Conservation (phyloP, 2,888 invertebrate genomes). For the Hirtodrosophila trivittata region DNA sequence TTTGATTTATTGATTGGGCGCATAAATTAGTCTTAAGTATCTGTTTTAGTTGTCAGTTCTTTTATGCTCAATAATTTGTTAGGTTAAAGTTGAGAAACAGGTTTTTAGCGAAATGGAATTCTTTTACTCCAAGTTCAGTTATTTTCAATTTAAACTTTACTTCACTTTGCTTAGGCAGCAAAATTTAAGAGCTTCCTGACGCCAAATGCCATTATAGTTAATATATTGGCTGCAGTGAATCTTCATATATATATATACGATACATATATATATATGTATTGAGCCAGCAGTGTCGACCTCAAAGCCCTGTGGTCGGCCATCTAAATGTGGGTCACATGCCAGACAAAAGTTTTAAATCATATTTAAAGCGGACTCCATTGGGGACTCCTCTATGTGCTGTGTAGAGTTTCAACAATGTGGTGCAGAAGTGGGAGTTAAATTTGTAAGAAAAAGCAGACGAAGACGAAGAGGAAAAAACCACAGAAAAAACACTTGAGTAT, state of each 20-base stretch:
- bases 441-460: constrained; percentile 1
- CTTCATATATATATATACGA: constrained; percentile 18
- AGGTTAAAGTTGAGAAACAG: neutral
- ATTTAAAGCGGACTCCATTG: constrained; percentile 62
- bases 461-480: constrained; percentile 41
- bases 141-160: constrained; percentile 27
- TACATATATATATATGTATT: constrained; percentile 12
- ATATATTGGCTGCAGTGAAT: constrained; percentile 61
- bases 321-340: constrained; percentile 62
- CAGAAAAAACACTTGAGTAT: constrained; percentile 63
- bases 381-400: neutral
- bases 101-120: neutral
- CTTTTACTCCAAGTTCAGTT: constrained; percentile 10
- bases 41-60: neutral
- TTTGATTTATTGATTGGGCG: constrained; percentile 38
- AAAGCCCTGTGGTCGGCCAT: constrained; percentile 28
- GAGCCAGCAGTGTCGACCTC: constrained; percentile 33
- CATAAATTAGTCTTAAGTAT: constrained; percentile 18
- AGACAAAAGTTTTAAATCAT: constrained; percentile 72
- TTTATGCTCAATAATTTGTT: neutral
- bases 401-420: constrained; percentile 18
- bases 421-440: constrained; percentile 30
- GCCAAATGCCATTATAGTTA: constrained; percentile 56
- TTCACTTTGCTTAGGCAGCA: constrained; percentile 15
- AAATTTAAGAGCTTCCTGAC: constrained; percentile 54